Base-by-base conservation (phyloP, 2,888 invertebrate genomes). In the Drosophila robusta region DNA sequence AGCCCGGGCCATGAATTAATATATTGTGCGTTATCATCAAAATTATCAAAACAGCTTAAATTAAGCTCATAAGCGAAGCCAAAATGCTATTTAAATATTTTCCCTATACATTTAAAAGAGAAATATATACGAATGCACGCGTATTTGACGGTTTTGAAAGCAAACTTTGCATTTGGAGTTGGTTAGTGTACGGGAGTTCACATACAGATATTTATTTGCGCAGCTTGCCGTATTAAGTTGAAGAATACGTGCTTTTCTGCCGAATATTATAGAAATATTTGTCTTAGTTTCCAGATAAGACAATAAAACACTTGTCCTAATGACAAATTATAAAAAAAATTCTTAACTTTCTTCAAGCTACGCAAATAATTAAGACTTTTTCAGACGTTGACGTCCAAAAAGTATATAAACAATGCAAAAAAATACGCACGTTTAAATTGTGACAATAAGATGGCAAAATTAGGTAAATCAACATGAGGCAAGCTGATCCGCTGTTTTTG, bases 251-350 rank as follows among this genome's bases (percentile, higher is more conserved):
- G 5, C 18, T 29, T 26, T 41, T 42, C 26, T 26, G 24, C 8
- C 1, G 12, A 54, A 38, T 64, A 24, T n/a, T 39, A 22, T 2
- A 3, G 14, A 34, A 9, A 36, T 24, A 42, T 50, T 38, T 60
- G 12, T 42, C 22, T 26, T n/a, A 12, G 7, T 58, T 46, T 49
- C 16, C 5, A 14, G n/a, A 4, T 16, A 0, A 49, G 14, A 72
- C 73, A 75, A 63, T 49, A 36, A 49, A 80, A 87, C 81, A 81
- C 71, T 60, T 81, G 81, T 57, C 39, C 68, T 77, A 70, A 74
- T 70, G 80, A 62, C 62, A 64, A 70, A 44, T 49, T 57, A 26
- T 1, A 7, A 38, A 51, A 76, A 63, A 66, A 56, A 45, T 57
- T 70, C 47, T 70, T 63, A 63, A 57, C 51, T 57, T 75, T 71